Conservation (phyloP, 53 echinoderm and acorn worm genomes). For the Henricia sp. region DNA sequence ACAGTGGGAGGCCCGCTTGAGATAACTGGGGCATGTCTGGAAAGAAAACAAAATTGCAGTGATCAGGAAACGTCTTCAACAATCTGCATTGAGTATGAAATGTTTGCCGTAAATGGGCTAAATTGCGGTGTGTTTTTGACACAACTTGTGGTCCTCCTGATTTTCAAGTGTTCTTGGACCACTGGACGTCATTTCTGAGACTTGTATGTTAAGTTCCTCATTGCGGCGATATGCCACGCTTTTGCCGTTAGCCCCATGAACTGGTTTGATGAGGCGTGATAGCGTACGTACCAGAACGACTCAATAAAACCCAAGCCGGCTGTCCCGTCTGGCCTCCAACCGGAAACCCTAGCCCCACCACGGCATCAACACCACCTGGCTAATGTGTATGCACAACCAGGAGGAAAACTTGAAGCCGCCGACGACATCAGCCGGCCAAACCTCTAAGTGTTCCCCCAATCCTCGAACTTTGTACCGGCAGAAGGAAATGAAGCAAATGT, state of each 20-base stretch:
- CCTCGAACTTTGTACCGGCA: conserved; percentile 34
- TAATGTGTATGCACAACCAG: conserved; percentile 51
- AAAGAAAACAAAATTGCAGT: too few relatives aligned
- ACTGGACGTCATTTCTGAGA: too few relatives aligned
- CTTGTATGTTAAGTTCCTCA: background rate
- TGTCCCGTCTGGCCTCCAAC: background rate
- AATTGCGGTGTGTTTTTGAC: too few relatives aligned
- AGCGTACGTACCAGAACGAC: background rate
- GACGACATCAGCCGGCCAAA: conserved; percentile 47
- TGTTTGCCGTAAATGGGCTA: too few relatives aligned
- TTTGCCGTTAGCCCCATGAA: background rate
- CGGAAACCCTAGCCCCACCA: conserved; percentile 8
- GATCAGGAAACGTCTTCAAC: too few relatives aligned
- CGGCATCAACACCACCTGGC: conserved; percentile 25
- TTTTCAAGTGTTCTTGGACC: background rate
- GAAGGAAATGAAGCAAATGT: conserved; percentile 42
- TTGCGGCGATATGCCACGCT: background rate
- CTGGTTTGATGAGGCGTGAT: conserved; percentile 25
- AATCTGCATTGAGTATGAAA: too few relatives aligned
- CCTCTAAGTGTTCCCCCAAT: conserved; percentile 45
- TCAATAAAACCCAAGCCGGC: background rate
- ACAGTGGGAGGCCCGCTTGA: too few relatives aligned
- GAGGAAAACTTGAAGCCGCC: conserved; percentile 21
- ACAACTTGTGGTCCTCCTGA: too few relatives aligned
- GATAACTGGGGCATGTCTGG: too few relatives aligned